Evolutionary conservation across 2,797 vertebrate species (phyloP).

Genomic region (Syngnathus rostellatus): DNA sequence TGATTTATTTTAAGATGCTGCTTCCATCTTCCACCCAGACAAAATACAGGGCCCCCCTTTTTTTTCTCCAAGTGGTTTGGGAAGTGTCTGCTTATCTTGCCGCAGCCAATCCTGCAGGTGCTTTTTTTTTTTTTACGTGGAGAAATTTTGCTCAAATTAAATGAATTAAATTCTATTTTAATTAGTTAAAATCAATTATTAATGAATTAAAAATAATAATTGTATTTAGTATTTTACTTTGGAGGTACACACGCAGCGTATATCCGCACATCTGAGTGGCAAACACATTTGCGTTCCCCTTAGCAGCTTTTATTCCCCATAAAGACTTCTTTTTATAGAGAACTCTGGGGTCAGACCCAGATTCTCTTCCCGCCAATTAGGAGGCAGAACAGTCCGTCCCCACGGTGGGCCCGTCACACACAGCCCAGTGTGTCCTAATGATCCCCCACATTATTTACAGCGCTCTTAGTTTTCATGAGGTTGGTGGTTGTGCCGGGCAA

Average conservation of each 20-base stretch:
- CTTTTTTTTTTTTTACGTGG: background rate
- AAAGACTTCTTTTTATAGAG: slow-evolving; percentile 8
- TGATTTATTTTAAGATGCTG: background rate
- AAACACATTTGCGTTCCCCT: background rate
- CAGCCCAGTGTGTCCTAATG: slow-evolving; percentile 19
- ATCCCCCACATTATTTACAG: slow-evolving; percentile 39
- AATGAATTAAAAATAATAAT: too few species aligned
- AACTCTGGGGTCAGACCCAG: slow-evolving; percentile 33
- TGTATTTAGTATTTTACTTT: too few species aligned
- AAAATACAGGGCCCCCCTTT: background rate
- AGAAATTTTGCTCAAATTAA: too few species aligned
- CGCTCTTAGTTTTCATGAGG: background rate
- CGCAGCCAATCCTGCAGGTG: background rate
- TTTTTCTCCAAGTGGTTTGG: background rate
- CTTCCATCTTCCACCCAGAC: background rate
- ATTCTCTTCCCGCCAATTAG: slow-evolving; percentile 41
- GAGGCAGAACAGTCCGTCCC: slow-evolving; percentile 24
- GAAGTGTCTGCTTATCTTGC: background rate
- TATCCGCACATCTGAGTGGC: background rate
- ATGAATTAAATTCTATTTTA: too few species aligned
- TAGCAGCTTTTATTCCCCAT: background rate
- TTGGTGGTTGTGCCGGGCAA: slow-evolving; percentile 30
- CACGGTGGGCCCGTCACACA: slow-evolving; percentile 18
- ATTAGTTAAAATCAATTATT: too few species aligned
- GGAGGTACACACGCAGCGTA: too few species aligned